Evolutionary conservation across 2,888 invertebrate species (phyloP), one percentile per base, ranked within the genome.

Genomic region (Acrobasis repandana): DNA sequence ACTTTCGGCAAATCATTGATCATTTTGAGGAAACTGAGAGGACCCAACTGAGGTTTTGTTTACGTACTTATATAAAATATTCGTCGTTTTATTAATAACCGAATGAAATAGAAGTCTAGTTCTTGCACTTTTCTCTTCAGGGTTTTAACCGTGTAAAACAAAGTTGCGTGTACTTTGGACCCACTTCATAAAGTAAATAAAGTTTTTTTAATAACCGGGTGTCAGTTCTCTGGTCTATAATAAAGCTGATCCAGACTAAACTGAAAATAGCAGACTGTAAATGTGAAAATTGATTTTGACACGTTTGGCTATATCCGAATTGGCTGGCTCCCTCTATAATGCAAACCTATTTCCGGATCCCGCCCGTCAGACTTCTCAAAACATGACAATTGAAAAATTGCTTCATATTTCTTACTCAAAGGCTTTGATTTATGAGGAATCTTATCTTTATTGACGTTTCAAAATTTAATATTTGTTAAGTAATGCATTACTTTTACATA

Each of bases 221-320:
- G 16, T 14, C 51, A 49, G 59, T 20, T 80, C 82, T 81, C 66
- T 63, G 64, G 65, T 59, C 82, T 81, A 80, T 47, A 57, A 66
- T 61, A 65, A 67, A 71, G 70, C 68, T 67, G 70, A 75, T 71
- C 68, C 76, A 75, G 78, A 76, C 82, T 76, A 79, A 78, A 82
- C 81, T 82, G 79, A 81, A 87, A 90, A 90, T 88, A 90, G 89
- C 83, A 72, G 82, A 75, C 83, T 83, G 81, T 85, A 84, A 87
- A 86, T 76, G 84, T 82, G 85, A 79, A 88, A 87, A 89, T 88
- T 89, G 86, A 86, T 88, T 89, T 85, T 86, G 88, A 89, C 86
- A 85, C 75, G 76, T 77, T 75, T 72, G 76, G 80, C 82, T 86
- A 83, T 86, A 85, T 80, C 76, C 67, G 77, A 75, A 71, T 76